Percentiles rank a stretch among this genome's conserved stretches.
Evolutionary conservation across 2,888 invertebrate genomes (phyloP).

Genomic region (Empis stercorea): DNA sequence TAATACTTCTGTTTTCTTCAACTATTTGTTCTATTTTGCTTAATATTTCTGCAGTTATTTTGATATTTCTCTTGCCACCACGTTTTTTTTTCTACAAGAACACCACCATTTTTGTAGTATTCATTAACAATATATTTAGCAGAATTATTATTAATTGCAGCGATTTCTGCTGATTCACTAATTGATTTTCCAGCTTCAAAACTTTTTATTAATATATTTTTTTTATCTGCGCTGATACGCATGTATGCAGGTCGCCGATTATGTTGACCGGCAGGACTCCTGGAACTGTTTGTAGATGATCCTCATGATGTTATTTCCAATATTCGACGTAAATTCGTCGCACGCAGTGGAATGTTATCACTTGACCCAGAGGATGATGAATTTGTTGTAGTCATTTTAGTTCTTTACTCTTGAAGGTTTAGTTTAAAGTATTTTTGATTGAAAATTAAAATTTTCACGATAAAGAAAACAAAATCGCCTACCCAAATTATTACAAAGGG

Average conservation of each 20-base stretch:
- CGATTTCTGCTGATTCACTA: constrained; percentile 5
- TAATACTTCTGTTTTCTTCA: constrained; percentile 3
- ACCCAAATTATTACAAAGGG: too few relatives aligned
- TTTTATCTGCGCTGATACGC: constrained; percentile 2
- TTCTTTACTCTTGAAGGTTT: too few relatives aligned
- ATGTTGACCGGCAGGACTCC: neutral
- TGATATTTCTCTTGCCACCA: constrained; percentile 3
- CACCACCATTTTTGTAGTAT: constrained; percentile 3
- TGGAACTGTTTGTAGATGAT: neutral
- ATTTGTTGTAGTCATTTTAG: too few relatives aligned
- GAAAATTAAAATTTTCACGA: too few relatives aligned
- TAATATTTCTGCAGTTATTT: constrained; percentile 4
- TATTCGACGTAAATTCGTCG: constrained; percentile 1
- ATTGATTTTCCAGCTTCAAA: constrained; percentile 1
- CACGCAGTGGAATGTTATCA: neutral
- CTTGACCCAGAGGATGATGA: neutral
- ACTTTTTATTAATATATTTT: constrained; percentile 2
- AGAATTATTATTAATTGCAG: constrained; percentile 5
- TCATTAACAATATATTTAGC: constrained; percentile 3
- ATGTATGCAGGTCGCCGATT: constrained; percentile 1
- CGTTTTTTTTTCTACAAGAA: neutral
- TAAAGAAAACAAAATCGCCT: too few relatives aligned
- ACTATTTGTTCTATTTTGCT: constrained; percentile 6
- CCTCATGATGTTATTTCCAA: neutral
- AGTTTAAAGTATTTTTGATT: too few relatives aligned